These are phyloP conservation scores for Drosophila novamexicana DNA, from an alignment of 1,140 invertebrate species.

Conservation along the genomic window DNA sequence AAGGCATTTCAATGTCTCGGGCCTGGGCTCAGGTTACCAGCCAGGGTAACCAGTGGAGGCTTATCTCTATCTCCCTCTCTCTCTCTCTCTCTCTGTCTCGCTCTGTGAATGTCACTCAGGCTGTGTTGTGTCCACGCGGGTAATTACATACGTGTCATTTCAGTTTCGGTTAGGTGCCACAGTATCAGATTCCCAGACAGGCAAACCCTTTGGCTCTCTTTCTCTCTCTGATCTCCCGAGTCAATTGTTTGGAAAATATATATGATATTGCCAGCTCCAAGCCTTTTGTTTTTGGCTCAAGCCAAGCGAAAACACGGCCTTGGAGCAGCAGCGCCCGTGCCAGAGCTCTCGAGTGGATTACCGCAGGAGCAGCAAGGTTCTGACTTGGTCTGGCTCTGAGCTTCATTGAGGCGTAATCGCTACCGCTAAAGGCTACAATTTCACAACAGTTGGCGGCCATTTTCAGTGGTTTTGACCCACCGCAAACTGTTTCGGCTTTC, in stretches of 20 bases:
- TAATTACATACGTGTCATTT: conserved; percentile 84
- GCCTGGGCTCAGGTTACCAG: conserved; percentile 49
- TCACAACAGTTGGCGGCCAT: conserved; percentile 37
- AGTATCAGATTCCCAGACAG: conserved; percentile 74
- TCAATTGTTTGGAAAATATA: conserved; percentile 84
- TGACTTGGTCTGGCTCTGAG: background rate
- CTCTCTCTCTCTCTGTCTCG: background rate
- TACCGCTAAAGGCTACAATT: conserved; percentile 49
- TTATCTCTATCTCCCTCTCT: conserved; percentile 9
- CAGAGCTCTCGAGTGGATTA: conserved; percentile 39
- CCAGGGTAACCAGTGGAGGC: conserved; percentile 13
- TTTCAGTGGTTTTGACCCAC: conserved; percentile 29
- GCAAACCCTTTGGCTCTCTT: conserved; percentile 48
- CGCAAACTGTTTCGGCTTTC: conserved; percentile 35
- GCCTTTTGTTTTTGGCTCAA: conserved; percentile 43
- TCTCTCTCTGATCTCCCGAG: conserved; percentile 45
- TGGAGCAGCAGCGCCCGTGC: conserved; percentile 66
- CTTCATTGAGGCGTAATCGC: conserved; percentile 40
- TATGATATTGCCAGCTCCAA: conserved; percentile 7
- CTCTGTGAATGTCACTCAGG: conserved; percentile 1
- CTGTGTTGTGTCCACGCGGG: conserved; percentile 55
- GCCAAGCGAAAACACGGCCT: conserved; percentile 66
- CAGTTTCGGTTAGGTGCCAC: conserved; percentile 81
- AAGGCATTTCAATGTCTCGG: conserved; percentile 82
- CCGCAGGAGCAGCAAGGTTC: background rate